Conservation (phyloP, 2,888 invertebrate genomes). For the Arctia plantaginis region DNA sequence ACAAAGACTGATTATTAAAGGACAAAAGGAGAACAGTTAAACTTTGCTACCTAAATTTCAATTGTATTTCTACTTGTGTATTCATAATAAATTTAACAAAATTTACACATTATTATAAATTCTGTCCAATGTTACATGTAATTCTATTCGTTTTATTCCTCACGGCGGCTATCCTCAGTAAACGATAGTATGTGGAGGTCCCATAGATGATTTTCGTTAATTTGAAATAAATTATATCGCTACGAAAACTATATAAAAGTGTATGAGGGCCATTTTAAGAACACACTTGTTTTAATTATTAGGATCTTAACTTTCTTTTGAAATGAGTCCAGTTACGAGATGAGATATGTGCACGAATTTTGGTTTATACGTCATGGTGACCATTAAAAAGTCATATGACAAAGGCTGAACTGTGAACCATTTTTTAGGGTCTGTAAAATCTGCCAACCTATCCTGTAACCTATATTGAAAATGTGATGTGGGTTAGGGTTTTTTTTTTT, state of each 20-base stretch:
- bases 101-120: constrained; percentile 1
- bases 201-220: constrained; percentile 51
- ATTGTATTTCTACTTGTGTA: constrained; percentile 11
- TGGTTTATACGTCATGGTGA: too few relatives aligned
- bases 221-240: constrained; percentile 63
- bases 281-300: constrained; percentile 36
- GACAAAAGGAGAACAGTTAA: background rate
- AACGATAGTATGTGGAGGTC: constrained; percentile 17
- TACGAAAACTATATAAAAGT: constrained; percentile 52
- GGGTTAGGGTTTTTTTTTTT: too few relatives aligned
- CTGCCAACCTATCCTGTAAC: too few relatives aligned
- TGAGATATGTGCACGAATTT: too few relatives aligned
- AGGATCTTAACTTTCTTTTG: constrained; percentile 16
- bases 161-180: constrained; percentile 20
- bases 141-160: constrained; percentile 18
- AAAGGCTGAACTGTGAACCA: too few relatives aligned
- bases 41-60: background rate
- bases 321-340: background rate
- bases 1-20: background rate
- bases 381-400: too few relatives aligned
- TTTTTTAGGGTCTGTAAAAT: too few relatives aligned
- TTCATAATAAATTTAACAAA: background rate
- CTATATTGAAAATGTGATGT: too few relatives aligned
- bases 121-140: constrained; percentile 4
- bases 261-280: constrained; percentile 51